Base-by-base conservation (phyloP, 2,888 invertebrate genomes). In the Mythimna ferrago region DNA sequence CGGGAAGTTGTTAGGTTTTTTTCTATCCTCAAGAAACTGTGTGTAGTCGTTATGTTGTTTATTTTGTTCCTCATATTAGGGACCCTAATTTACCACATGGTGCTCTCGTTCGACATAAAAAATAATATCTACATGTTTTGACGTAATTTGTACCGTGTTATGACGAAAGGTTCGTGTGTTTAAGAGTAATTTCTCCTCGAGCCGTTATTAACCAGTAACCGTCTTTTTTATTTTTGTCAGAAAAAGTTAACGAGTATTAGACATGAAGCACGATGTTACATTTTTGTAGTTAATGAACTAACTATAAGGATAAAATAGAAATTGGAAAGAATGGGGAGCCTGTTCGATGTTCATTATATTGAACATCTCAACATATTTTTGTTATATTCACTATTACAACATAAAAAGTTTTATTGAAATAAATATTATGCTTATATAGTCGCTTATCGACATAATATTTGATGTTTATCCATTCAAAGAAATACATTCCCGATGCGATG, bases 31-130 rank as follows among this genome's bases (percentile, higher is more conserved):
- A 65, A 88, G 87, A 88, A 88, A 89, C 89, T 90, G 91, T 91
- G 91, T 90, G 89, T 89, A 89, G 91, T 94, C 91, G 92, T 94
- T 92, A 91, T 84, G 89, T 93, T 94, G 93, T 95, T 95, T 95
- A 93, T 95, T 94, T 94, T 86, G 78, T 84, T 89, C 87, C 86
- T 90, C 88, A 89, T 91, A 89, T 92, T 92, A 93, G 93, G 92
- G 92, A 90, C 93, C 91, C 92, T 91, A 95, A 96, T 95, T 95
- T 94, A 95, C 94, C 96, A 95, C 94, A 95, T 96, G 96, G 92
- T 91, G 92, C 89, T 92, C 90, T 90, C 80, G 83, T 88, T 86
- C 85, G 80, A 75, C 82, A 89, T 93, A 95, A 95, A 95, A 95
- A 94, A 93, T 93, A 92, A 93, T 94, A 94, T 93, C 93, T 93